Base-by-base conservation (phyloP, 2,888 invertebrate genomes). In the Elmis aenea region DNA sequence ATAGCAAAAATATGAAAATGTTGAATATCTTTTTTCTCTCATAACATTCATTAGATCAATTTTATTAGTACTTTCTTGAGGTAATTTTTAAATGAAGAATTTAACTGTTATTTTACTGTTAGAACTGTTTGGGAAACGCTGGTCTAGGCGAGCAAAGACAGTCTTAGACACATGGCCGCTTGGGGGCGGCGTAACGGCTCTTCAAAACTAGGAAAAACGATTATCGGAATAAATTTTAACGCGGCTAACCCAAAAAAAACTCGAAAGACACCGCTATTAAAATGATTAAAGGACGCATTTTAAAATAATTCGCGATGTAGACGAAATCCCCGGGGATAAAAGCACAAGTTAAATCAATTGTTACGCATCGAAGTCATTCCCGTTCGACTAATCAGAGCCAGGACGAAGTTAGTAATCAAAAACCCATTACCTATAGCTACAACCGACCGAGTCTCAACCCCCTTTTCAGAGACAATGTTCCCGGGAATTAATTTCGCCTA, bases 401-500 rank as follows among this genome's bases (percentile, higher is more conserved):
- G 51, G 49, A 50, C 45, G 48, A 48, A 54, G 52, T 50, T 48
- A 45, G 59, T 59, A 62, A 62, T 62, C 60, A 61, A 61, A 62
- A 62, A 59, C 58, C 59, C 60, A 59, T 62, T 62, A 60, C 58
- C 54, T 49, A 50, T 45, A 48, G 48, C 39, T 29, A 35, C 37
- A 40, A 45, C 33, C 38, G 37, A 18, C 18, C 18, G 37, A 41
- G 38, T 39, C 45, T 27, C 38, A 23, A 33, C 30, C 35, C 37
- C 29, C 33, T 38, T 31, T 39, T 37, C 37, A 33, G 42, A 43
- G 43, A 43, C 43, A 46, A 41, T 43, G 43, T 42, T 43, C 33
- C 40, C 43, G 35, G 40, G 43, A 46, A 46, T 46, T 46, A 46
- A 46, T 46, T 43, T 45, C 34, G 42, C 35, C 45, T 42, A 40